Base-by-base conservation (phyloP, 1,140 invertebrate species). In the Cardiocondyla obscurior region DNA sequence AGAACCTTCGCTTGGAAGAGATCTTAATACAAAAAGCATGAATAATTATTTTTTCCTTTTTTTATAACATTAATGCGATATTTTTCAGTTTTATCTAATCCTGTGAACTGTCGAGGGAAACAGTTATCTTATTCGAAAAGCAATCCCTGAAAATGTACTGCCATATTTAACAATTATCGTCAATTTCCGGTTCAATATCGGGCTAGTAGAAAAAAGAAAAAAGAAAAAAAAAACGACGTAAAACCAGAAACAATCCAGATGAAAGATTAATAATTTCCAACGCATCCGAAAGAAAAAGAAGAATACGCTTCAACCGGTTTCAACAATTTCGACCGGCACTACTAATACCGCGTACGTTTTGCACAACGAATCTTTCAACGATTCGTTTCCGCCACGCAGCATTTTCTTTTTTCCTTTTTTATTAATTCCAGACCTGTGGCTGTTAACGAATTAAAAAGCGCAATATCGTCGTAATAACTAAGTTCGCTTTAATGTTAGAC, bases 351-450 rank as follows among this genome's bases (percentile, higher is more conserved):
- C 53, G 46, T 77, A 51, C 58, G 33, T 72, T 69, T 79, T 70
- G 19, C 49, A 81, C 85, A 87, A 87, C 85, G 85, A 87, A 86
- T 87, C 62, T 86, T 60, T 87, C 36, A 25, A 8, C 36, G 36
- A 87, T 36, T 86, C 55, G 44, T 76, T 49, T 67, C 60, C 39
- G 25, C 57, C 19, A 65, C 3, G 30, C 30, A 58, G 44, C n/a
- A n/a, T n/a, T n/a, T n/a, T n/a, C n/a, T n/a, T n/a, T n/a, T n/a
- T n/a, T n/a, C n/a, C n/a, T n/a, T n/a, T n/a, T n/a, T n/a, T n/a
- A n/a, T n/a, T n/a, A n/a, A n/a, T n/a, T n/a, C n/a, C n/a, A n/a
- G n/a, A n/a, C n/a, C n/a, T n/a, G n/a, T 6, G 12, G 53, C 25
- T 30, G 39, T 58, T 22, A 16, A 33, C 2, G 22, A 49, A 69